Evolutionary conservation across 2,888 invertebrate species (phyloP), one percentile per base, ranked within the genome.

Genomic region (Hypolimnas misippus): DNA sequence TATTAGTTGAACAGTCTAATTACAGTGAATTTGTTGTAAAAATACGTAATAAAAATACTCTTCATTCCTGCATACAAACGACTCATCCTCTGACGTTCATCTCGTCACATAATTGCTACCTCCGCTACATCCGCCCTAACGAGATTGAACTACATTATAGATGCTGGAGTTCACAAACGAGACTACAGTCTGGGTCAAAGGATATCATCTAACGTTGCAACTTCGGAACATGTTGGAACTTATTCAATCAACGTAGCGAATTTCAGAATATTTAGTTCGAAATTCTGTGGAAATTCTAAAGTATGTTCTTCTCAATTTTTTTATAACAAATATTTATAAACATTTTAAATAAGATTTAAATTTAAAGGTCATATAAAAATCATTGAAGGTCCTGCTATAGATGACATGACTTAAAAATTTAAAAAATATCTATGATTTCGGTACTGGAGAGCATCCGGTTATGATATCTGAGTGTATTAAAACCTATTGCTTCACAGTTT

Each of bases 121-220:
- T 19, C 10, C 44, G 44, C 19, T 44, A 10, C 44, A 44, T 19
- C 44, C 19, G 5, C 3, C 19, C 19, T 44, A 44, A 44, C 44
- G 44, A 44, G 44, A 44, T 44, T 44, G 44, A 19, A 44, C 44
- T 49, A 25, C 49, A n/a, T 49, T 14, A 49, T 2, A 25, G 17
- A 29, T 6, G 10, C 31, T 31, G 21, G 19, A 21, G 46, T 46
- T n/a, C n/a, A n/a, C n/a, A n/a, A n/a, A 46, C 19, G 19, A 19
- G 46, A 21, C 29, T 49, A 14, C 49, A 49, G 25, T 8, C 14
- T 14, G n/a, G 49, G 49, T 25, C 49, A 49, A 49, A 25, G 49
- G 49, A 49, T 44, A 19, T 19, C 44, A 44, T 46, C 46, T 25
- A 5, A 49, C 49, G 21, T 2, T 2, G 25, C n/a, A 49, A 25